phyloP scores from a whole-genome alignment of 2,797 vertebrate species.

The Pogoniulus pusillus region DNA sequence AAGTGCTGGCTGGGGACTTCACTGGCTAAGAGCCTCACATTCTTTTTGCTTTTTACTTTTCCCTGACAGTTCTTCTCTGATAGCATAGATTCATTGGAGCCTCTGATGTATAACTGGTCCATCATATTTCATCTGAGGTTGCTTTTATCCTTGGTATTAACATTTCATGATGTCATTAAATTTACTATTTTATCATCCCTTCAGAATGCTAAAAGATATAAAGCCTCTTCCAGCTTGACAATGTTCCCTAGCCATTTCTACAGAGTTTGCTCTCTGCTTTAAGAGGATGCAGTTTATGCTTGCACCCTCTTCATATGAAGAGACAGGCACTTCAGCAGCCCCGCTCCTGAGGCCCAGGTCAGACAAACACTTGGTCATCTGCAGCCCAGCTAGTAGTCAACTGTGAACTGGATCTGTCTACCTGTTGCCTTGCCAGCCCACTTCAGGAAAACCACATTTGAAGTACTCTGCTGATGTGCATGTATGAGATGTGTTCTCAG shows the following conservation, averaged over 20 bases:
- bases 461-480: background rate
- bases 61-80: background rate
- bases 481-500: background rate
- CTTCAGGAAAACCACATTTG: background rate
- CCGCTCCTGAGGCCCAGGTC: background rate
- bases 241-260: background rate
- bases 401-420: background rate
- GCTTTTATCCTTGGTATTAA: slow-evolving; percentile 23
- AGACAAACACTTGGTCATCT: background rate
- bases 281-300: background rate
- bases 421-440: background rate
- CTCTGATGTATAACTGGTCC: slow-evolving; percentile 7
- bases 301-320: background rate
- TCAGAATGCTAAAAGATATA: background rate
- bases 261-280: background rate
- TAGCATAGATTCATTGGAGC: background rate
- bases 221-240: background rate
- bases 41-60: background rate
- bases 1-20: background rate
- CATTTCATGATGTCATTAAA: slow-evolving; percentile 16
- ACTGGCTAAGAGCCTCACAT: background rate
- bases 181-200: background rate
- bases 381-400: background rate
- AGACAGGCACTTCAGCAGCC: background rate
- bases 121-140: slow-evolving; percentile 5